Base-by-base conservation (phyloP, 2,888 invertebrate genomes). In the Catocala fraxini region DNA sequence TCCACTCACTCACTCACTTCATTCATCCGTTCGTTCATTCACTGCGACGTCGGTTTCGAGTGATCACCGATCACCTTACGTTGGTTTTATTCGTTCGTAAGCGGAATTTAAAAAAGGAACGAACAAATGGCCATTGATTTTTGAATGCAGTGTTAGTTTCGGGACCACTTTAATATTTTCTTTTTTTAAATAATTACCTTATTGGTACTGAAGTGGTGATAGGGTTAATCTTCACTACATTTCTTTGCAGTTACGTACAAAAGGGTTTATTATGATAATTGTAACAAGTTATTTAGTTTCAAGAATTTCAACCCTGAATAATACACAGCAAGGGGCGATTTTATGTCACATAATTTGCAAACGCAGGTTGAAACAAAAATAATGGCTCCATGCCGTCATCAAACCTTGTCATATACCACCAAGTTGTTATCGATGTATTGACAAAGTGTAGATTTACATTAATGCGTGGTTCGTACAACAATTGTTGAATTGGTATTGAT, bases 61-160 rank as follows among this genome's bases (percentile, higher is more conserved):
- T 93, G 92, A 92, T 92, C 92, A 83, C 86, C 86, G 90, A 90
- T 92, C 90, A 87, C 87, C 86, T 89, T 90, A 86, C 87, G 84
- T 80, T 82, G 81, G 78, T 82, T 83, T 77, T 80, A 79, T 77
- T 77, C 75, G 71, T 75, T 77, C 80, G 77, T 79, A 81, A 80
- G 75, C 70, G 71, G 78, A 81, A 82, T 82, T 77, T 76, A 80
- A 84, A 87, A 83, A 82, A 74, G 80, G 78, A 78, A 73, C 61
- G 75, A 77, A 60, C 49, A 65, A 72, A 68, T 63, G 45, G 53
- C 52, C 61, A 66, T 66, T 57, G 68, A 68, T 73, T 70, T 77
- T 75, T 73, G 57, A 69, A 66, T 71, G 54, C 59, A 42, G 56
- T 60, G 56, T 67, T 68, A 68, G 65, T 70, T 77, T 65, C 35